A percentile compares a stretch with the other conserved stretches of the same genome.
Evolutionary conservation across 2,888 invertebrate genomes (phyloP).

Genomic region (Ecdyonurus torrentis): DNA sequence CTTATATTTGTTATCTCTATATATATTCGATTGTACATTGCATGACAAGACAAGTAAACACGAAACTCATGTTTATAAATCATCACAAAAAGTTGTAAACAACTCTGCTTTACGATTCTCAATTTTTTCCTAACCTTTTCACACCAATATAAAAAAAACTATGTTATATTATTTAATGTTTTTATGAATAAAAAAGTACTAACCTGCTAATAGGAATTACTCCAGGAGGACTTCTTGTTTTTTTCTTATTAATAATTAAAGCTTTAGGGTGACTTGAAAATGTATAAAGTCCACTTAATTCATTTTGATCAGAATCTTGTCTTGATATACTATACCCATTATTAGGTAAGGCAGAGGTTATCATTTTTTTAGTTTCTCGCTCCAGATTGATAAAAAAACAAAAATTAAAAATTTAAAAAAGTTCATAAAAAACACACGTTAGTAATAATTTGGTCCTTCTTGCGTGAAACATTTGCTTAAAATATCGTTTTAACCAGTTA

Average conservation of each 20-base stretch:
- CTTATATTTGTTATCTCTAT: too few species aligned
- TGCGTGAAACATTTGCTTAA: not conserved
- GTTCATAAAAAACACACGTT: too few species aligned
- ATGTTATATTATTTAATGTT: too few species aligned
- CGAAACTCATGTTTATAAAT: too few species aligned
- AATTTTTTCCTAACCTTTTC: too few species aligned
- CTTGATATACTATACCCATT: not conserved
- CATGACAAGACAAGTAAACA: too few species aligned
- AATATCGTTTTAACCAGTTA: not conserved
- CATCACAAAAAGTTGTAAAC: too few species aligned
- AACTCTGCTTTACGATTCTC: too few species aligned
- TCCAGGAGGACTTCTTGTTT: not conserved
- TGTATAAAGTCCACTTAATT: not conserved
- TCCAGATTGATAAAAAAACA: not conserved
- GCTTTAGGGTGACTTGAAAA: not conserved
- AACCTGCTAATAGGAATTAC: not conserved
- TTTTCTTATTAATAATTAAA: not conserved
- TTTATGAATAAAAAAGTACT: too few species aligned
- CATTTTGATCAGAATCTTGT: not conserved
- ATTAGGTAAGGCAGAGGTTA: not conserved
- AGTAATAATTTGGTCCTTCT: not conserved
- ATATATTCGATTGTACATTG: too few species aligned
- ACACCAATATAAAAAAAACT: too few species aligned
- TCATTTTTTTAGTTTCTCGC: not conserved
- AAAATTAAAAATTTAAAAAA: too few species aligned